Evolutionary conservation across 2,888 invertebrate species (phyloP).

Genomic region (Campopleginae sp.): DNA sequence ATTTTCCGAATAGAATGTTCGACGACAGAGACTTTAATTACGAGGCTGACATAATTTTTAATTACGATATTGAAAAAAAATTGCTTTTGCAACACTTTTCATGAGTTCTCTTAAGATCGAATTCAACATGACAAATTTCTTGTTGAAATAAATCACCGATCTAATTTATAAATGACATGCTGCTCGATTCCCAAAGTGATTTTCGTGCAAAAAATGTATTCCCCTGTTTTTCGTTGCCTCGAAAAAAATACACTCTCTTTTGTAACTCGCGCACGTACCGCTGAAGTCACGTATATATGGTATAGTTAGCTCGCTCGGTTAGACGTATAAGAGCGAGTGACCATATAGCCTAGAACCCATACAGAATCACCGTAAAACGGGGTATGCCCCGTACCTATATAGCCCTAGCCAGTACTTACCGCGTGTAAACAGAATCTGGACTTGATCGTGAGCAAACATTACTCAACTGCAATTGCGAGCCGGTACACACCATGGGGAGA

Average conservation of each 20-base stretch:
- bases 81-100: neutral
- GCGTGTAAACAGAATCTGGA: conserved; percentile 64
- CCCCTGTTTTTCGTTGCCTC: neutral
- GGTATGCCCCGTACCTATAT: conserved; percentile 34
- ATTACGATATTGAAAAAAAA: neutral
- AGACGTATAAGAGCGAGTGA: conserved; percentile 44
- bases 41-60: neutral
- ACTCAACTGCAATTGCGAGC: conserved; percentile 50
- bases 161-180: conserved; percentile 2
- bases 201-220: conserved; percentile 15
- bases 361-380: conserved; percentile 44
- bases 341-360: conserved; percentile 40
- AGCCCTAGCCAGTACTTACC: conserved; percentile 18
- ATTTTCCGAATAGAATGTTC: conserved; percentile 24
- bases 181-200: conserved; percentile 6
- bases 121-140: conserved; percentile 39
- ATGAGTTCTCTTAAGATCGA: neutral
- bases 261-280: conserved; percentile 60
- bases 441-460: conserved; percentile 54
- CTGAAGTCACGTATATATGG: conserved; percentile 48
- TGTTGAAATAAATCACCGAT: neutral
- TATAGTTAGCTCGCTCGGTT: conserved; percentile 47
- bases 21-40: conserved; percentile 6
- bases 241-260: conserved; percentile 52
- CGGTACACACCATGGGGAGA: conserved; percentile 1